Evolutionary conservation across 2,797 vertebrate genomes (phyloP), one percentile per base, ranked within the genome.

Genomic region (Eupleurogrammus muticus): DNA sequence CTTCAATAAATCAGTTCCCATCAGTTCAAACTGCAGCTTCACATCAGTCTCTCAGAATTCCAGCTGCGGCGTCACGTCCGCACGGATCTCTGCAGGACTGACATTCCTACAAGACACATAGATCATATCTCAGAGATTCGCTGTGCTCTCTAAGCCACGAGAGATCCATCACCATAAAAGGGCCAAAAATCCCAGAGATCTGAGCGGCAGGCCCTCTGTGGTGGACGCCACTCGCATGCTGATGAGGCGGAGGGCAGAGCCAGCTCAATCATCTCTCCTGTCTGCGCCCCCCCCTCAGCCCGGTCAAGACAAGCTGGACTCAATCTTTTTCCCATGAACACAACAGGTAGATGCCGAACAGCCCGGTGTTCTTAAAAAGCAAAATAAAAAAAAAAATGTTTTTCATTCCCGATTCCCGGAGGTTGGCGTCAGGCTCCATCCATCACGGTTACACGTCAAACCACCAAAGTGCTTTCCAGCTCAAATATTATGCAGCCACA

Each of bases 401-500:
- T 73, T 81, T 85, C 24, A 73, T 69, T 35, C 68, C 80, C 8
- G 4, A 71, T 3, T 3, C n/a, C 3, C 3, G 6, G 6, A 71
- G 66, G 34, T 66, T 48, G 24, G 32, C 84, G 77, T 84, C 81
- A 70, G 73, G 62, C 77, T 70, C 67, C 77, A 82, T 84, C 73
- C 66, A 76, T 87, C 84, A 83, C 48, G 23, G 66, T 50, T 12
- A 14, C 48, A 70, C 1, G 69, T 85, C 76, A 71, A 82, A 77
- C 74, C 55, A 2, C 79, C 38, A 28, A 61, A 79, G 44, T 13
- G 61, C 62, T 57, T 75, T 90, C 88, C 90, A 89, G 80, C 79
- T 75, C 70, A 86, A 87, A 87, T 82, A 87, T 89, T 89, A 81
- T 87, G 82, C 82, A 75, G 63, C 65, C 65, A 69, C 84, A 81